Evolutionary conservation across 2,113 vertebrate species (phyloP).

Genomic region (Acrocephalus arundinaceus): DNA sequence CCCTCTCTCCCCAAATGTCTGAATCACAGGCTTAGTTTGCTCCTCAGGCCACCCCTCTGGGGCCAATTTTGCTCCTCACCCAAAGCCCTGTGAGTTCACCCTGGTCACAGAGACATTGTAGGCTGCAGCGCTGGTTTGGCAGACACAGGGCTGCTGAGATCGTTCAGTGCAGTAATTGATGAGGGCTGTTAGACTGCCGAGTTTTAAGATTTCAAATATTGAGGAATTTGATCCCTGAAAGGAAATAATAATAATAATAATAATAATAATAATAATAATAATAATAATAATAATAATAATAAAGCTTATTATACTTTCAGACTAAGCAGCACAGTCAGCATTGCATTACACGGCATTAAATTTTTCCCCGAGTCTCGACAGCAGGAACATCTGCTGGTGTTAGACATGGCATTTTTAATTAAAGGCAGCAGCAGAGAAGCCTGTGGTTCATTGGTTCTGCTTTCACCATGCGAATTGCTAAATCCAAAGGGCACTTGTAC

Average conservation of each 20-base stretch:
- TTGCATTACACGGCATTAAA: background rate
- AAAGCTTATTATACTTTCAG: background rate
- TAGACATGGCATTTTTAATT: conserved; percentile 68
- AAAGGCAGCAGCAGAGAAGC: conserved; percentile 46
- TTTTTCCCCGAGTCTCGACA: background rate
- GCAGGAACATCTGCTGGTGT: conserved; percentile 61
- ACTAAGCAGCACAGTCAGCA: conserved; percentile 21
- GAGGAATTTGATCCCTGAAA: background rate
- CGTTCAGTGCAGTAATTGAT: background rate
- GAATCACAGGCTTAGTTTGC: background rate
- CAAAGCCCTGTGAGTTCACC: background rate
- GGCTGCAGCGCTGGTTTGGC: accelerated
- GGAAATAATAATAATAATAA: conserved; percentile 5
- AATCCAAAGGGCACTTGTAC: conserved; percentile 44
- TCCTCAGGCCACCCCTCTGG: background rate
- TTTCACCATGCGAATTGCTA: background rate
- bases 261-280: background rate
- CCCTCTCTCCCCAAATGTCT: background rate
- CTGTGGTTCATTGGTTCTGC: conserved; percentile 48
- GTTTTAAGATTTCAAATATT: background rate
- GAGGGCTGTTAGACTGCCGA: background rate
- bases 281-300: background rate
- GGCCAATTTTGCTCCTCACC: background rate
- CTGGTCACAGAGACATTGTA: accelerated
- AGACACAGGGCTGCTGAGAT: background rate